Evolutionary conservation across 2,888 invertebrate species (phyloP).

Genomic region (Spodoptera picta): DNA sequence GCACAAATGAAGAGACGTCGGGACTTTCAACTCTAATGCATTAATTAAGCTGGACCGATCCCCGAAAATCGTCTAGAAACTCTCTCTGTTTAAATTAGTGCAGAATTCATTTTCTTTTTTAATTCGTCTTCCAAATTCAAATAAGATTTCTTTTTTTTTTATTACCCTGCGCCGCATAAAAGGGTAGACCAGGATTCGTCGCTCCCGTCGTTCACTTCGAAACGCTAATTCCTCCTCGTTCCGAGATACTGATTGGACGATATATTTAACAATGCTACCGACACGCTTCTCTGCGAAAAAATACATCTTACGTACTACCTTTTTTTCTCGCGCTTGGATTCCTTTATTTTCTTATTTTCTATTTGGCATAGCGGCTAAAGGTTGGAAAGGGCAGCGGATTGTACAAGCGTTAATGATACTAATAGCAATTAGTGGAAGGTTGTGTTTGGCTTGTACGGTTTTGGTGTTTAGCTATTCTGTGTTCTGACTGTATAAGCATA

Average conservation of each 20-base stretch:
- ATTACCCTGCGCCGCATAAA: constrained; percentile 80
- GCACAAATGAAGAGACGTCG: constrained; percentile 57
- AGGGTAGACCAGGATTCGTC: constrained; percentile 82
- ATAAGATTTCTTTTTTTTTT: constrained; percentile 86
- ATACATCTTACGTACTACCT: constrained; percentile 84
- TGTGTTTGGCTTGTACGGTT: constrained; percentile 77
- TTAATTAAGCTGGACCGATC: constrained; percentile 82
- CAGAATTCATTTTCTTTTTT: constrained; percentile 86
- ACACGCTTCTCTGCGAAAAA: constrained; percentile 83
- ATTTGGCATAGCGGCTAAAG: constrained; percentile 69
- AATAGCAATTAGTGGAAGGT: constrained; percentile 83
- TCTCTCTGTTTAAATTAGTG: constrained; percentile 85
- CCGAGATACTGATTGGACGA: constrained; percentile 87
- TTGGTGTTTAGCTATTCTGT: constrained; percentile 78
- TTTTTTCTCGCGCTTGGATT: constrained; percentile 79
- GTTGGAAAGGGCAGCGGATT: constrained; percentile 64
- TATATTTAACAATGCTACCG: constrained; percentile 87
- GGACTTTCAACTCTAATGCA: constrained; percentile 78
- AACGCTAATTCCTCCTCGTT: constrained; percentile 85
- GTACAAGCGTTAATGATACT: constrained; percentile 80
- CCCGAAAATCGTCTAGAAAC: constrained; percentile 82
- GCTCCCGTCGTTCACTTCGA: constrained; percentile 74
- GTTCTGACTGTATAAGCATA: constrained; percentile 77
- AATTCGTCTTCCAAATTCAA: constrained; percentile 87
- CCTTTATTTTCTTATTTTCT: constrained; percentile 82